Evolutionary conservation across 1,140 invertebrate genomes (phyloP), one percentile per base, ranked within the genome.

Genomic region (Eueides isabella): DNA sequence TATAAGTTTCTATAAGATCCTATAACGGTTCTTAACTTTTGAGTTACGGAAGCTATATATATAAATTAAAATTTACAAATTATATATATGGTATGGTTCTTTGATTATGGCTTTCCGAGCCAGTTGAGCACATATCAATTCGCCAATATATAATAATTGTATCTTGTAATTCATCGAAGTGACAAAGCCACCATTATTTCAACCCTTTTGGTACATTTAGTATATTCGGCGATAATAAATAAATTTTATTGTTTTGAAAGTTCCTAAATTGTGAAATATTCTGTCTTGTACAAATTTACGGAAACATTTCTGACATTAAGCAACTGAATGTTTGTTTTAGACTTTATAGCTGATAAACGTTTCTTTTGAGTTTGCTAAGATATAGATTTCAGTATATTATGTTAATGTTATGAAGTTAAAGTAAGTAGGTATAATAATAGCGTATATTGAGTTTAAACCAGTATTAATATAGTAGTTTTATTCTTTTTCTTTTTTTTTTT

Each of bases 191-290:
- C 55, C 48, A 26, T 30, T 7, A 2, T 33, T 23, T 11, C 4
- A 63, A 62, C 48, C 65, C 65, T 73, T 67, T 44, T 31, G n/a
- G n/a, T n/a, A n/a, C n/a, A n/a, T n/a, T n/a, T 61, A 67, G 65
- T 62, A 66, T 16, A 33, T 73, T 55, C 14, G 26, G 61, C 55
- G 63, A 67, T 67, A 73, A 73, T 65, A 67, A 73, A 73, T 26
- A 67, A 33, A 73, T 66, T 73, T 73, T 73, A 73, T 67, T 73
- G 65, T 62, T 55, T 35, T 28, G 64, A 68, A 63, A 67, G 71
- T 73, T 67, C 35, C 65, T 6, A 44, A 26, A 67, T 73, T 63
- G 55, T 67, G 71, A 73, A 72, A 73, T 2, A 19, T 44, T 16
- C 41, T 19, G 41, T 19, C 7, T 44, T 19, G n/a, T 19, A 44